phyloP scores from a whole-genome alignment of 2,797 vertebrate genomes.

The Halcyon smyrnensis region DNA sequence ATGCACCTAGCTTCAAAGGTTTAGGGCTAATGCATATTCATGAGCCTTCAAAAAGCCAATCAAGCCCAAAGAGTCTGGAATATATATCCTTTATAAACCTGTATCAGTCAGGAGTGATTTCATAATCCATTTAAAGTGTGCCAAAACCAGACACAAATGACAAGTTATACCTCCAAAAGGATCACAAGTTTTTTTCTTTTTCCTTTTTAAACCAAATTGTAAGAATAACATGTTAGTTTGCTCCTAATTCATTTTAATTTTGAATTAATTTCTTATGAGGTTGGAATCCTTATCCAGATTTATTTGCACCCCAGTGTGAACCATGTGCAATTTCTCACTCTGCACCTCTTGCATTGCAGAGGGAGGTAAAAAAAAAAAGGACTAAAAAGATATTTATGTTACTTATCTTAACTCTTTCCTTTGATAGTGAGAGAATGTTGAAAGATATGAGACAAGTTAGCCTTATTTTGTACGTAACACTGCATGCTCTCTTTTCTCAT shows the following conservation, averaged over 20 bases:
- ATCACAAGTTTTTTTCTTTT: not conserved
- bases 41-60: not conserved
- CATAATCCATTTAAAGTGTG: not conserved
- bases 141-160: not conserved
- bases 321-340: not conserved
- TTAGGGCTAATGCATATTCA: not conserved
- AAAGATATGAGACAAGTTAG: not conserved
- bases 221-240: slow-evolving; percentile 2
- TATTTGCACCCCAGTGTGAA: not conserved
- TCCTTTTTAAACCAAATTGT: not conserved
- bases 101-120: not conserved
- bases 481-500: not conserved
- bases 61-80: not conserved
- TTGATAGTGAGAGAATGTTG: not conserved
- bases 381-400: not conserved
- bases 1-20: not conserved
- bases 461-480: not conserved
- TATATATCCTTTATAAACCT: not conserved
- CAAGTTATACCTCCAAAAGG: not conserved
- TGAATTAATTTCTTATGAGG: not conserved
- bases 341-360: not conserved
- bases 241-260: slow-evolving; percentile 7
- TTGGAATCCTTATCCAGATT: not conserved
- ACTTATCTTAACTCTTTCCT: not conserved
- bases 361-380: not conserved